phyloP scores from a whole-genome alignment of 2,113 vertebrate species.

The Andinoacara biseriatus region DNA sequence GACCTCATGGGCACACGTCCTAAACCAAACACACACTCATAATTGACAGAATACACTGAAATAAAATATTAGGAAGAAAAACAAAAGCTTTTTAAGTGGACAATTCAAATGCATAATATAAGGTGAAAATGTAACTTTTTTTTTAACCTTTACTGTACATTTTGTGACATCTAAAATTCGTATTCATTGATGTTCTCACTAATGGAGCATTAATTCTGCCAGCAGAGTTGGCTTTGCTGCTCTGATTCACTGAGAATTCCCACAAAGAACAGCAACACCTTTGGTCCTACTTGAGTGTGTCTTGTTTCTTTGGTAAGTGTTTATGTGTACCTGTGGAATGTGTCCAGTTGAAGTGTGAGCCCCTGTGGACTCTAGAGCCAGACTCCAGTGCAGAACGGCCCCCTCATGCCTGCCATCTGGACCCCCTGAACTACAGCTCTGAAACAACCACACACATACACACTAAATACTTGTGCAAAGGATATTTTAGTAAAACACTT shows the following conservation, averaged over 20 bases:
- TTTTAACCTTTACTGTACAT: not conserved
- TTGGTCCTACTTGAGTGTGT: not conserved
- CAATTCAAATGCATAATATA: not conserved
- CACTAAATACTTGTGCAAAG: not conserved
- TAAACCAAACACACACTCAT: constrained; percentile 24
- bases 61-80: not conserved
- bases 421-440: constrained; percentile 74
- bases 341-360: constrained; percentile 82
- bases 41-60: not conserved
- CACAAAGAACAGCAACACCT: not conserved
- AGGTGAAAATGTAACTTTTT: not conserved
- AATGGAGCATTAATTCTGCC: not conserved
- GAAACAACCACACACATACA: constrained; percentile 58
- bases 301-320: constrained; percentile 11
- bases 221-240: not conserved
- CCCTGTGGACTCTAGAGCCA: constrained; percentile 82
- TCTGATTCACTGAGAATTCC: not conserved
- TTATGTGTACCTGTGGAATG: constrained; percentile 81
- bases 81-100: not conserved
- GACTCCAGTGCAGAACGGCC: constrained; percentile 77
- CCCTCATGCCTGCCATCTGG: constrained; percentile 82
- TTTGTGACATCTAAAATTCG: not conserved
- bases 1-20: constrained; percentile 94
- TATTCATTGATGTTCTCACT: not conserved
- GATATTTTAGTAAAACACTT: not conserved